Percentiles rank a stretch among this genome's conserved stretches.
Conservation (phyloP, 2,797 vertebrate genomes). For the Hylomyscus alleni region DNA sequence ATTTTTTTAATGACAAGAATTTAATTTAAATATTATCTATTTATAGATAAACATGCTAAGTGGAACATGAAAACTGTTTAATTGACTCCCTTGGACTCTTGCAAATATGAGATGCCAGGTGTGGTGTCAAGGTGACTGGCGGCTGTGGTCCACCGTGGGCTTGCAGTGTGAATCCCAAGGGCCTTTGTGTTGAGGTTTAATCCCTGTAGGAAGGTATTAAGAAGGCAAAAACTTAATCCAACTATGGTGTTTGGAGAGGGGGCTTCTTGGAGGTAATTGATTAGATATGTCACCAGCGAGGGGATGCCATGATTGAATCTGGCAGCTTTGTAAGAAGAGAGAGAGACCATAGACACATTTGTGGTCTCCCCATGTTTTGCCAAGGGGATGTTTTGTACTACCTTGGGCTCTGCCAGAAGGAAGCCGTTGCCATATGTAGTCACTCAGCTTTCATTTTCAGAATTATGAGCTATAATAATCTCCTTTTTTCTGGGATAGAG, state of each 20-base stretch:
- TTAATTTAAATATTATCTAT: background rate
- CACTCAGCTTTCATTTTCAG: background rate
- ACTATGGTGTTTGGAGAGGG: background rate
- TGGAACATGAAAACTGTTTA: constrained; percentile 10
- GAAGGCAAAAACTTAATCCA: background rate
- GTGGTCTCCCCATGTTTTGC: background rate
- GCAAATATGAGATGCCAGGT: background rate
- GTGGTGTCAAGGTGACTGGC: background rate
- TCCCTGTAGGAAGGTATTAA: background rate
- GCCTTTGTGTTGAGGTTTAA: background rate
- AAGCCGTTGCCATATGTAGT: background rate
- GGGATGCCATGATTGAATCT: background rate
- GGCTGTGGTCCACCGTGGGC: too few species aligned
- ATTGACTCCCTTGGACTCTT: background rate
- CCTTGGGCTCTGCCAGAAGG: background rate
- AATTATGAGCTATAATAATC: background rate
- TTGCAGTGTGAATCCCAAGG: background rate
- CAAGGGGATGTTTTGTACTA: background rate
- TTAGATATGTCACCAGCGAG: background rate
- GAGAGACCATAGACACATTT: background rate
- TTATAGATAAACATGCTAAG: background rate
- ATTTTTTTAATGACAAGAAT: background rate
- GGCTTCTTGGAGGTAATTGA: background rate
- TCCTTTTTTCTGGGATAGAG: background rate
- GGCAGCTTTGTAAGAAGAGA: background rate